Conservation (phyloP, 2,113 vertebrate genomes). For the Rostratula benghalensis region DNA sequence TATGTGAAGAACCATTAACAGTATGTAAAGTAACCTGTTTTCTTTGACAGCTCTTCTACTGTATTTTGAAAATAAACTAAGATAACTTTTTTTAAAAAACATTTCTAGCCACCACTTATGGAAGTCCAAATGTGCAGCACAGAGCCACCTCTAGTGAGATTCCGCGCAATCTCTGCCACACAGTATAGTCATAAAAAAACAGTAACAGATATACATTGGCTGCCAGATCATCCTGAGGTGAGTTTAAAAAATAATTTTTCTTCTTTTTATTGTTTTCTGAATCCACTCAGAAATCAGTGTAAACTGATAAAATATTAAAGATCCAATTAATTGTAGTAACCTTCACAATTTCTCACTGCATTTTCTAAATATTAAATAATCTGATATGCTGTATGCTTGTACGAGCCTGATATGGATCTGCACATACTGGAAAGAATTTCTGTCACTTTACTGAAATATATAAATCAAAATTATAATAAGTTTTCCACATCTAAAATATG, state of each 20-base stretch:
- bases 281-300: not conserved
- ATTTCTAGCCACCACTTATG: constrained; percentile 58
- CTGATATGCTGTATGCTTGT: not conserved
- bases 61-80: not conserved
- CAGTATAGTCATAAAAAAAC: constrained; percentile 80
- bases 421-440: not conserved
- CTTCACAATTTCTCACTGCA: not conserved
- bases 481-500: not conserved
- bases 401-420: not conserved
- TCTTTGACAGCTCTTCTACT: not conserved
- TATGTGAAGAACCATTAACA: not conserved
- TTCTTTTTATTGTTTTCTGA: not conserved
- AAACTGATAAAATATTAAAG: not conserved
- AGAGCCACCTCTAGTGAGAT: constrained; percentile 71
- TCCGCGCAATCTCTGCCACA: constrained; percentile 80
- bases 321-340: not conserved
- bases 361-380: not conserved
- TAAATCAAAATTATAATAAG: not conserved
- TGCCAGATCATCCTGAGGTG: constrained; percentile 84
- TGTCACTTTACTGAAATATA: not conserved
- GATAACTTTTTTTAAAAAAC: not conserved
- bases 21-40: not conserved
- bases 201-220: constrained; percentile 89
- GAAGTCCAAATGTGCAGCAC: constrained; percentile 57
- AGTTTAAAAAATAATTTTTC: not conserved